Percentiles rank a stretch among this genome's conserved stretches.
Evolutionary conservation across 2,113 vertebrate genomes (phyloP).

Genomic region (Mirza zaza): DNA sequence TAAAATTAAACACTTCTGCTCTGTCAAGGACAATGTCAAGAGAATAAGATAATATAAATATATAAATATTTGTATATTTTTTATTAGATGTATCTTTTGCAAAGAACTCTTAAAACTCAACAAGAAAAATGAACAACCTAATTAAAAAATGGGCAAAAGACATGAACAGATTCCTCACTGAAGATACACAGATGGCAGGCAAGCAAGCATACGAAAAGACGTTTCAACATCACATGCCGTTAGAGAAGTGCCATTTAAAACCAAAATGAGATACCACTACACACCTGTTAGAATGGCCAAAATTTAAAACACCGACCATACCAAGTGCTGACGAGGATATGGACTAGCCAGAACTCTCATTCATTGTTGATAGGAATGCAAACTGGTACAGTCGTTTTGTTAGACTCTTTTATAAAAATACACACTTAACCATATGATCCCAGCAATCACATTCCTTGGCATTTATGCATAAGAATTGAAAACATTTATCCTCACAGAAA

Average conservation of each 20-base stretch:
- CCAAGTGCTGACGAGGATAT: not conserved
- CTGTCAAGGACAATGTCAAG: not conserved
- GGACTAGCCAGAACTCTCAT: not conserved
- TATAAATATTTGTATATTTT: no score
- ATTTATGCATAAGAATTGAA: not conserved
- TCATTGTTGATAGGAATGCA: not conserved
- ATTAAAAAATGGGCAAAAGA: not conserved
- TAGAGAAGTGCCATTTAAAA: not conserved
- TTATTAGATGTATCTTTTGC: no score
- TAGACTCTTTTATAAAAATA: not conserved
- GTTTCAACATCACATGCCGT: not conserved
- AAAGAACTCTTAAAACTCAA: constrained; percentile 5
- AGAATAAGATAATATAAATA: no score
- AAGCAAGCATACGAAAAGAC: not conserved
- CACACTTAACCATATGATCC: not conserved
- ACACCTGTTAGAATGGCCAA: not conserved
- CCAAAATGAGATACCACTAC: not conserved
- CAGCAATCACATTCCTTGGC: not conserved
- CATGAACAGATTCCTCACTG: not conserved
- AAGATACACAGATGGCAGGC: not conserved
- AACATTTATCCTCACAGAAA: not conserved
- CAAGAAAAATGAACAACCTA: not conserved
- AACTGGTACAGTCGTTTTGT: not conserved
- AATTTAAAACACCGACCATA: not conserved
- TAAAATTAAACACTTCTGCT: not conserved